A percentile compares a stretch with the other conserved stretches of the same genome.
Conservation (phyloP, 2,113 vertebrate species). For the Clarias gariepinus region DNA sequence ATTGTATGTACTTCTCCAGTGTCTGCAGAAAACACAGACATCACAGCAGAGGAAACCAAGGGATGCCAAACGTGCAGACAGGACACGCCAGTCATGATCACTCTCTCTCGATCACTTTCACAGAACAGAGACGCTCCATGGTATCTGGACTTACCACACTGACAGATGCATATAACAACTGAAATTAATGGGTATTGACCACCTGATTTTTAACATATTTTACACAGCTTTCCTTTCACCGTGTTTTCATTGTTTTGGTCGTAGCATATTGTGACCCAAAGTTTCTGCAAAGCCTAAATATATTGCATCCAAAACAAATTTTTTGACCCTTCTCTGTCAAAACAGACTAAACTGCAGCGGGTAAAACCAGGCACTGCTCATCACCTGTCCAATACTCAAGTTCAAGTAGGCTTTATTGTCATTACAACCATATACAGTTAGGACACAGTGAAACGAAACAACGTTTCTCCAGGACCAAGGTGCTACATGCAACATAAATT, state of each 20-base stretch:
- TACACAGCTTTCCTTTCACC: not conserved
- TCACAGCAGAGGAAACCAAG: not conserved
- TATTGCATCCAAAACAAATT: too few species aligned
- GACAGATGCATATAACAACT: slow-evolving; percentile 10
- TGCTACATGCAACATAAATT: too few species aligned
- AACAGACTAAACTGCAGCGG: too few species aligned
- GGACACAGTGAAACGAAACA: too few species aligned
- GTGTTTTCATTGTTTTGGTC: not conserved
- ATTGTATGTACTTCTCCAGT: not conserved
- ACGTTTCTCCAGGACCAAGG: too few species aligned
- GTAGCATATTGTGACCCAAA: not conserved
- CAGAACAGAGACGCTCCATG: not conserved
- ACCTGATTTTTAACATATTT: not conserved
- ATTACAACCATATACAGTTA: too few species aligned
- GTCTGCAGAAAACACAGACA: not conserved
- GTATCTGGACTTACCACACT: not conserved
- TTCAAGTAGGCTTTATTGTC: too few species aligned
- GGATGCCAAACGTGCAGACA: slow-evolving; percentile 5
- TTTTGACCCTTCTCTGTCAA: too few species aligned
- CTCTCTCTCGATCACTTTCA: not conserved
- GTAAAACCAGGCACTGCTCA: too few species aligned
- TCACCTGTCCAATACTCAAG: too few species aligned
- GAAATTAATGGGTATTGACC: too few species aligned
- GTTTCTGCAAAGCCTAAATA: too few species aligned
- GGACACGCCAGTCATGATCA: slow-evolving; percentile 28